These are phyloP conservation scores for Nasonovia ribisnigri DNA, from an alignment of 2,888 invertebrate species.

Conservation along the genomic window DNA sequence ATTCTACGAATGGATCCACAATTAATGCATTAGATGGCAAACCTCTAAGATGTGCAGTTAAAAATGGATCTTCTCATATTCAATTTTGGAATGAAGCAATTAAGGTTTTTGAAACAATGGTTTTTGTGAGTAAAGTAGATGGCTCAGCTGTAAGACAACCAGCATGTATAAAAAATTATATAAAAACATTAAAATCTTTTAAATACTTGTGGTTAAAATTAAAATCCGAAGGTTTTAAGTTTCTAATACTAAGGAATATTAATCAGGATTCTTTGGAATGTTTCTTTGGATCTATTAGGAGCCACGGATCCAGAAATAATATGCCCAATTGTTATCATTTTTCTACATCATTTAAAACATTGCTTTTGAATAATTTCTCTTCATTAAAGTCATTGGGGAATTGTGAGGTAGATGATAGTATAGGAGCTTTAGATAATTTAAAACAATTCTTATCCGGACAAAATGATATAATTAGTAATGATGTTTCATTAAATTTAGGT, in stretches of 20 bases:
- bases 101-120: background rate
- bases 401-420: background rate
- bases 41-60: constrained; percentile 11
- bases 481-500: background rate
- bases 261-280: background rate
- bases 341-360: background rate
- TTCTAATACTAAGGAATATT: background rate
- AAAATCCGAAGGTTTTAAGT: constrained; percentile 15
- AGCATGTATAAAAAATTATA: constrained; percentile 22
- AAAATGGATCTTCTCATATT: background rate
- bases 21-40: constrained; percentile 20
- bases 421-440: background rate
- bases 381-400: background rate
- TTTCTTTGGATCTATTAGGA: background rate
- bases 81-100: constrained; percentile 16
- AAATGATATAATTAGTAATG: background rate
- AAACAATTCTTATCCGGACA: background rate
- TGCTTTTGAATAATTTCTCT: background rate
- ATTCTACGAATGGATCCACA: constrained; percentile 15
- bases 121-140: background rate
- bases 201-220: constrained; percentile 14
- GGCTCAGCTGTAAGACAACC: background rate
- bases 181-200: background rate
- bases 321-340: background rate
- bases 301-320: background rate